Evolutionary conservation across 1,140 invertebrate species (phyloP).

Genomic region (Rhopalosiphum maidis): DNA sequence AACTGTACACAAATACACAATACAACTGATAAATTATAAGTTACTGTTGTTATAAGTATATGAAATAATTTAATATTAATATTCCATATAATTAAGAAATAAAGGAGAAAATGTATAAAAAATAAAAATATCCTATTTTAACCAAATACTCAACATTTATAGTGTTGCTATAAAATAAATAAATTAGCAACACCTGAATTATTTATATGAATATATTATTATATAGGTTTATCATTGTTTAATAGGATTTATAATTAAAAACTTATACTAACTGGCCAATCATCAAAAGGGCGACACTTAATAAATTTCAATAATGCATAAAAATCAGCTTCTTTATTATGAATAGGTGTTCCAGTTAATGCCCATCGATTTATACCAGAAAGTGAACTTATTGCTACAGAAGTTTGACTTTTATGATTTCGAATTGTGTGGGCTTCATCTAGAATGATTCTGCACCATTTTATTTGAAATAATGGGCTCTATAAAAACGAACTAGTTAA

Average conservation of each 20-base stretch:
- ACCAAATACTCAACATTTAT: no score
- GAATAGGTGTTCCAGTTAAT: constrained; percentile 93
- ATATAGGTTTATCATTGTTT: not conserved
- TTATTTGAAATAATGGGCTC: constrained; percentile 70
- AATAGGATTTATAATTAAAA: not conserved
- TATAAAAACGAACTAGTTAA: constrained; percentile 58
- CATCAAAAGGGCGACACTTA: constrained; percentile 84
- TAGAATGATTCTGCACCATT: constrained; percentile 86
- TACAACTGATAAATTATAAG: no score
- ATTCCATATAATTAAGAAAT: no score
- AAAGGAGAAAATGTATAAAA: no score
- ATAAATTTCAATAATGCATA: constrained; percentile 88
- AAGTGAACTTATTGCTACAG: constrained; percentile 74
- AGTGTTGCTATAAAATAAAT: not conserved
- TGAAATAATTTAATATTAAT: no score
- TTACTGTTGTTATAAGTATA: no score
- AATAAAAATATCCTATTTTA: no score
- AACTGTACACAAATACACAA: no score
- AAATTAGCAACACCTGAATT: not conserved
- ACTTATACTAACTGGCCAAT: constrained; percentile 67
- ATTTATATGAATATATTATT: not conserved
- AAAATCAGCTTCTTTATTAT: constrained; percentile 90
- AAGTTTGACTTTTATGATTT: constrained; percentile 82
- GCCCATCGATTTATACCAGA: constrained; percentile 76
- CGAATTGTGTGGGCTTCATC: constrained; percentile 93